phyloP scores from a whole-genome alignment of 2,113 vertebrate genomes.

The Fregata magnificens region DNA sequence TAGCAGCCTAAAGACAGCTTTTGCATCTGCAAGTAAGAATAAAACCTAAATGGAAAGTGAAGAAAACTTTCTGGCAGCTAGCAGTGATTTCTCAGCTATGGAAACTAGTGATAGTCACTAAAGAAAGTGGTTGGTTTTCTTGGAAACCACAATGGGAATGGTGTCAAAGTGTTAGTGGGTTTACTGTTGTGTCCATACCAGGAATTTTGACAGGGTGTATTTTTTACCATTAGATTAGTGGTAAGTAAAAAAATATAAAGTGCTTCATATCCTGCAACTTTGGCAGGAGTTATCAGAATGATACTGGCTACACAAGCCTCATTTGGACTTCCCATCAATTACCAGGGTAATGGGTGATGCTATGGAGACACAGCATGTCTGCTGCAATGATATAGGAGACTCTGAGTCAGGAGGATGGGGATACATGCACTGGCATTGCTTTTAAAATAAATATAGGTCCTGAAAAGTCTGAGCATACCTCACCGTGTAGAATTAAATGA shows the following conservation, averaged over 20 bases:
- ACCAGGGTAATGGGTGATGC: background rate
- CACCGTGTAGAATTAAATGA: background rate
- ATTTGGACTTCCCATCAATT: background rate
- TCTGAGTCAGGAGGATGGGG: background rate
- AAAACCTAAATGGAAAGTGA: background rate
- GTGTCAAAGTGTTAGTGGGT: background rate
- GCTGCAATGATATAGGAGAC: background rate
- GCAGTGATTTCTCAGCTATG: background rate
- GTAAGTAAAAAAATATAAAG: background rate
- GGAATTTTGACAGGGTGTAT: background rate
- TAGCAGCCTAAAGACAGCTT: background rate
- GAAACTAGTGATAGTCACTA: background rate
- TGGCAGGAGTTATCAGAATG: background rate
- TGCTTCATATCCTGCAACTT: background rate
- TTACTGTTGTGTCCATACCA: background rate
- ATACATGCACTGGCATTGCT: background rate
- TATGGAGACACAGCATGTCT: background rate
- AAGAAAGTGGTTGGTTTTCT: background rate
- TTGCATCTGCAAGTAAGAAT: background rate
- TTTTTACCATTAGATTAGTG: background rate
- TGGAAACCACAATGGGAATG: background rate
- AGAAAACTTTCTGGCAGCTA: background rate
- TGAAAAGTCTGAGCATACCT: background rate
- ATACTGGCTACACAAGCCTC: background rate
- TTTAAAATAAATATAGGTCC: background rate